Conservation (phyloP, 2,888 invertebrate species). For the Andricus quercusramuli region DNA sequence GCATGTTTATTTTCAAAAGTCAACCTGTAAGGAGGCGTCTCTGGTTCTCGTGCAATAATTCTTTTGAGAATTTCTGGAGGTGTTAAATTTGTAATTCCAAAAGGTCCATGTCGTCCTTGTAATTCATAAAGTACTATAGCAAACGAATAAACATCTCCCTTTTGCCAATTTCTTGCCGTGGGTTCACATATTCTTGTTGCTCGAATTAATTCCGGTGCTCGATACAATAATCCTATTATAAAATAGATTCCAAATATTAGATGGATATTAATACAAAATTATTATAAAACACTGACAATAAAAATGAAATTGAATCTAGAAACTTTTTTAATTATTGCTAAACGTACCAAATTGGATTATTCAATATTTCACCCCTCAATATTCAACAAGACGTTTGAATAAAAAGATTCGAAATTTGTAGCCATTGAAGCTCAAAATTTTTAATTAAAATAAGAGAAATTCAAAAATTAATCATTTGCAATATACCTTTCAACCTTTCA, state of each 20-base stretch:
- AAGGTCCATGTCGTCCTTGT: slow-evolving; percentile 91
- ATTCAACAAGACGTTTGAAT: too few relatives aligned
- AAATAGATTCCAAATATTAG: neutral
- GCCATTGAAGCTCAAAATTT: too few relatives aligned
- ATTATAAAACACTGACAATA: too few relatives aligned
- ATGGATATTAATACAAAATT: neutral
- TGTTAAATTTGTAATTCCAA: slow-evolving; percentile 85
- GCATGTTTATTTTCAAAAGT: slow-evolving; percentile 67
- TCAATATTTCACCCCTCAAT: too few relatives aligned
- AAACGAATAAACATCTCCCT: slow-evolving; percentile 97
- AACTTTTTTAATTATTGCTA: too few relatives aligned
- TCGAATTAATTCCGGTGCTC: slow-evolving; percentile 88
- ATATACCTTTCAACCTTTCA: too few relatives aligned
- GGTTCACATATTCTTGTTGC: slow-evolving; percentile 60
- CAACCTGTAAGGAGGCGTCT: slow-evolving; percentile 82
- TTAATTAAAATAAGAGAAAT: too few relatives aligned
- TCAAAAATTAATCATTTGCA: too few relatives aligned
- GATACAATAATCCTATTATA: slow-evolving; percentile 85
- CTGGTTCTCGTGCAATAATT: slow-evolving; percentile 80
- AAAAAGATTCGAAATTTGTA: too few relatives aligned
- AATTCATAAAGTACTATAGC: slow-evolving; percentile 97
- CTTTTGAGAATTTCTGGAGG: slow-evolving; percentile 85
- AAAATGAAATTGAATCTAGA: too few relatives aligned
- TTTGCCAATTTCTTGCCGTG: slow-evolving; percentile 82
- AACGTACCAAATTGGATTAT: too few relatives aligned